Base-by-base conservation (phyloP, 2,113 vertebrate species). In the Corythaeola cristata region DNA sequence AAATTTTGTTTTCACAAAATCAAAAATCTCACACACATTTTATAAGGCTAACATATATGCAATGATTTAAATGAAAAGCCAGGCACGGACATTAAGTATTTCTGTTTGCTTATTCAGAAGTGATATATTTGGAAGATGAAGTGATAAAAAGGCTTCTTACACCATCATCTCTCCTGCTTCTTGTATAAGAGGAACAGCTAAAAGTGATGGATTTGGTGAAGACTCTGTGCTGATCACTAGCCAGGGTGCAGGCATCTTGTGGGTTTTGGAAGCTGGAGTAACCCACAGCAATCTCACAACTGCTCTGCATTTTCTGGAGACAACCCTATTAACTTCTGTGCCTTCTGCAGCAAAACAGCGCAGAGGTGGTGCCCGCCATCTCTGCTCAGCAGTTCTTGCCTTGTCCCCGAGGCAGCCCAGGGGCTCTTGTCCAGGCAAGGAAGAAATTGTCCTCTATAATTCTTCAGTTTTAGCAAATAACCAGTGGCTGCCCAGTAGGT, bases 361-460 rank as follows among this genome's bases (percentile, higher is more conserved):
- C 41, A 62, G 64, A n/a, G 26, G 12, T 55, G 19, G 6, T 55
- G 22, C 41, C 62, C 0, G 0, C 20, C 33, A 5, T 13, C 33
- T 47, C 50, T 0, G 0, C 58, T 56, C 55, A 23, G 22, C 27
- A 50, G 44, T 58, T 45, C 77, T 81, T 50, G 33, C 16, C 56
- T 76, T 30, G 27, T 8, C 33, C 56, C 2, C 0, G 15, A 28
- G 10, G 52, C 44, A 82, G 47, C 18, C 16, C 0, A 2, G 24
- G 21, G 16, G 16, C 39, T 77, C 15, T 52, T 72, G 67, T 39
- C 26, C 5, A 26, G 59, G 21, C 52, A 45, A 74, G 22, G 32
- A 89, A 64, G 41, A 35, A 86, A 80, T 15, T 7, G 9, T 18
- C 3, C 26, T 13, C 50, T 41, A 23, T 26, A 45, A 71, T 28